Percentiles rank a stretch among this genome's conserved stretches.
Evolutionary conservation across 2,888 invertebrate species (phyloP).

Genomic region (Micoletzkya japonica): DNA sequence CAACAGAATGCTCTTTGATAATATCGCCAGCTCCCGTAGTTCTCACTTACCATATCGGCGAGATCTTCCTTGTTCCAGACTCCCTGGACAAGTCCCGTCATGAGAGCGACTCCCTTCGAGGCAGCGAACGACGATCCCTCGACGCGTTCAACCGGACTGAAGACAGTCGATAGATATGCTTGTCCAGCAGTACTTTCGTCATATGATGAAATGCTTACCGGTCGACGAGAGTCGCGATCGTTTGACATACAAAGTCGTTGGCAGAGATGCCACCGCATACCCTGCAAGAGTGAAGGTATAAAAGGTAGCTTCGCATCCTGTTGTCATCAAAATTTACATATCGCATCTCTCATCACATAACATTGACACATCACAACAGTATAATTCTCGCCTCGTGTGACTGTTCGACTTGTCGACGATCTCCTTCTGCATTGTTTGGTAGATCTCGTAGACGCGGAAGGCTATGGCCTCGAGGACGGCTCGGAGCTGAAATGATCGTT

Average conservation of each 20-base stretch:
- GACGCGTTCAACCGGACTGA: slow-evolving; percentile 12
- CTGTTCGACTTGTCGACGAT: slow-evolving; percentile 68
- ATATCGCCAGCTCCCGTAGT: background rate
- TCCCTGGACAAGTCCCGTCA: slow-evolving; percentile 82
- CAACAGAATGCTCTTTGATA: background rate
- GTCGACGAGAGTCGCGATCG: slow-evolving; percentile 79
- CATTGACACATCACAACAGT: background rate
- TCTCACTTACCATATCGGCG: background rate
- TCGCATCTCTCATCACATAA: background rate
- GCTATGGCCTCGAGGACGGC: slow-evolving; percentile 84
- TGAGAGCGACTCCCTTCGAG: slow-evolving; percentile 81
- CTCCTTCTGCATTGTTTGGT: slow-evolving; percentile 76
- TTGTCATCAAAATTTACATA: background rate
- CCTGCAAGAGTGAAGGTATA: slow-evolving; percentile 72
- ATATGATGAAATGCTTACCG: slow-evolving; percentile 2
- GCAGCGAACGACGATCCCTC: slow-evolving; percentile 38
- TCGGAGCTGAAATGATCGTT: slow-evolving; percentile 75
- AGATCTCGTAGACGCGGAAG: slow-evolving; percentile 80
- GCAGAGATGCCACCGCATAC: slow-evolving; percentile 94
- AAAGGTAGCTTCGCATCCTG: background rate
- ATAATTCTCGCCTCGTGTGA: slow-evolving; percentile 37
- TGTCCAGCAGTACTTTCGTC: too few relatives aligned
- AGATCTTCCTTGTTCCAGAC: slow-evolving; percentile 39
- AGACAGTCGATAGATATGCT: background rate
- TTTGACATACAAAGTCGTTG: slow-evolving; percentile 87